phyloP scores from a whole-genome alignment of 2,888 invertebrate genomes.

The Amblyjoppa proteus region DNA sequence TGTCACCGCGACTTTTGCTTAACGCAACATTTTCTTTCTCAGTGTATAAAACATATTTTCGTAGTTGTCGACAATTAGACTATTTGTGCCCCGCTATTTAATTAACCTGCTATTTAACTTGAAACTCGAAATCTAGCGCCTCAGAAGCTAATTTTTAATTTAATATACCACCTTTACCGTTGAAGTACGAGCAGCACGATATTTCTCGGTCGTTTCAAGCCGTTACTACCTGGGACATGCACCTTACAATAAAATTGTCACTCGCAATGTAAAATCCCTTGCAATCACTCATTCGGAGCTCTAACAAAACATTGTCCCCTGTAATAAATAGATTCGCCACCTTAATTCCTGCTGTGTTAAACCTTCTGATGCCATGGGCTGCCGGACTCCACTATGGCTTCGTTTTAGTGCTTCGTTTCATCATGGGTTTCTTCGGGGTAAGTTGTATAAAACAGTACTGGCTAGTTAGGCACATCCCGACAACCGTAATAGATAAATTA shows the following conservation, averaged over 20 bases:
- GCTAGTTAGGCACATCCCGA: constrained; percentile 10
- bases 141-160: not conserved
- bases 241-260: not conserved
- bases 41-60: not conserved
- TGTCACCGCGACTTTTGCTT: no score
- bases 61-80: not conserved
- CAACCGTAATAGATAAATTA: constrained; percentile 15
- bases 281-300: constrained; percentile 14
- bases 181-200: not conserved
- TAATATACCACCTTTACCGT: not conserved
- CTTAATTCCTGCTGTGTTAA: constrained; percentile 81
- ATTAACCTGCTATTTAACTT: not conserved
- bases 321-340: constrained; percentile 79
- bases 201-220: not conserved
- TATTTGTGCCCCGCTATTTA: not conserved
- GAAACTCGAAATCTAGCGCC: not conserved
- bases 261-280: constrained; percentile 18
- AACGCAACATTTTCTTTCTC: no score
- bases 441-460: constrained; percentile 70
- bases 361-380: constrained; percentile 82
- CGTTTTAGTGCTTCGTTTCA: constrained; percentile 80
- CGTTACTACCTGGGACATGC: not conserved
- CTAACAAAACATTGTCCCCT: constrained; percentile 47
- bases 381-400: constrained; percentile 77
- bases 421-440: constrained; percentile 84